phyloP scores from a whole-genome alignment of 2,888 invertebrate species.

The Vanessa cardui region DNA sequence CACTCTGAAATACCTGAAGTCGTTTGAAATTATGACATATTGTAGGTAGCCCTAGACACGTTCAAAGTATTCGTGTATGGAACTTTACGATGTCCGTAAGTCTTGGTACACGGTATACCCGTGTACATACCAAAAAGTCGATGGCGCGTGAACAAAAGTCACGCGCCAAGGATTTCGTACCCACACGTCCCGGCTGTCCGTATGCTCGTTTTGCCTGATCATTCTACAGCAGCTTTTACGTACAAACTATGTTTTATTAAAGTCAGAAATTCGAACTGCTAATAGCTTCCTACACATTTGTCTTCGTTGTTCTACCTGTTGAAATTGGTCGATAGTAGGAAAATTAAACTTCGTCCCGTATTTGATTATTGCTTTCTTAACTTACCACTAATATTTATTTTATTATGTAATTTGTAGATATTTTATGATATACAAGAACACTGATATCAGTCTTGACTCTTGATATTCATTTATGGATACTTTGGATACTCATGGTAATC shows the following conservation, averaged over 20 bases:
- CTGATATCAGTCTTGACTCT: no score
- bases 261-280: slow-evolving; percentile 1
- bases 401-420: no score
- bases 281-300: not conserved
- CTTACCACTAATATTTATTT: no score
- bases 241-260: slow-evolving; percentile 28
- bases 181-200: slow-evolving; percentile 59
- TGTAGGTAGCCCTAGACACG: slow-evolving; percentile 6
- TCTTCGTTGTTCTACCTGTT: not conserved
- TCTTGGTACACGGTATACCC: slow-evolving; percentile 56
- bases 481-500: no score
- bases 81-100: slow-evolving; percentile 61
- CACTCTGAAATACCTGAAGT: not conserved
- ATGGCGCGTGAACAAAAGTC: slow-evolving; percentile 75
- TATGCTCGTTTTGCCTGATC: slow-evolving; percentile 36
- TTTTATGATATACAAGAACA: no score
- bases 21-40: slow-evolving; percentile 8
- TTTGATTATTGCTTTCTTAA: no score
- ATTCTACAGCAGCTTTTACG: slow-evolving; percentile 33
- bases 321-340: not conserved
- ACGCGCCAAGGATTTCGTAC: slow-evolving; percentile 73
- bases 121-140: slow-evolving; percentile 65
- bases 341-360: not conserved
- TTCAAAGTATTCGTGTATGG: slow-evolving; percentile 56
- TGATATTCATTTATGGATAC: no score